Percentiles rank a stretch among this genome's conserved stretches.
phyloP scores from a whole-genome alignment of 1,140 invertebrate species.

The Calephelis virginiensis region DNA sequence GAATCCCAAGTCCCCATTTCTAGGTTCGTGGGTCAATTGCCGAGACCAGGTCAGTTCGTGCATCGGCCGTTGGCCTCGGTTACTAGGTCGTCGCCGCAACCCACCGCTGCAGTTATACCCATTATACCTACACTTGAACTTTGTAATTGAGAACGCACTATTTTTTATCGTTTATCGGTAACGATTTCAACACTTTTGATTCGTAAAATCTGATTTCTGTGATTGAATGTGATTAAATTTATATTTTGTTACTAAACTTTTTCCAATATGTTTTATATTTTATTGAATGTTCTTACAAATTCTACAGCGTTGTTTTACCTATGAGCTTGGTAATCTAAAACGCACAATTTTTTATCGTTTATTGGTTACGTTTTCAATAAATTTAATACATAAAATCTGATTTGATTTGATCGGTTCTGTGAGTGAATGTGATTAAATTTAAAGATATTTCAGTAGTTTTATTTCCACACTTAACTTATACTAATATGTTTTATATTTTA shows the following conservation, averaged over 20 bases:
- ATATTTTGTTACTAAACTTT: too few species aligned
- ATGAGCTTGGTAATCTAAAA: too few species aligned
- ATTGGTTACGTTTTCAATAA: too few species aligned
- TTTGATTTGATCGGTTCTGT: too few species aligned
- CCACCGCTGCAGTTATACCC: conserved; percentile 42
- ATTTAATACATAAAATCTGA: background rate
- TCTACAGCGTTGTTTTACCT: too few species aligned
- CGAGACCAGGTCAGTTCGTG: conserved; percentile 38
- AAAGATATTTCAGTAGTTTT: too few species aligned
- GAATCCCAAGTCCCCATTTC: conserved; percentile 39
- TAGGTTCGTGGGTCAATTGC: conserved; percentile 57
- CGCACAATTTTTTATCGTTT: too few species aligned
- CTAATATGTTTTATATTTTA: too few species aligned
- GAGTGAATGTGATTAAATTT: background rate
- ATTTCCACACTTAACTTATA: too few species aligned
- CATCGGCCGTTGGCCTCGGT: conserved; percentile 64
- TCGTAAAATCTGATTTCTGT: background rate
- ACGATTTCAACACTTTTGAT: conserved; percentile 8
- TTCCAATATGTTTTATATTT: too few species aligned
- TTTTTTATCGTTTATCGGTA: conserved; percentile 8
- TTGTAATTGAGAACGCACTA: conserved; percentile 41
- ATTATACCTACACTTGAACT: conserved; percentile 66
- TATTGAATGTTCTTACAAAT: too few species aligned
- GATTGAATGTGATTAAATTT: background rate
- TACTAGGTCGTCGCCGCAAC: conserved; percentile 59